Evolutionary conservation across 2,888 invertebrate genomes (phyloP).

Genomic region (Coenonympha arcania): DNA sequence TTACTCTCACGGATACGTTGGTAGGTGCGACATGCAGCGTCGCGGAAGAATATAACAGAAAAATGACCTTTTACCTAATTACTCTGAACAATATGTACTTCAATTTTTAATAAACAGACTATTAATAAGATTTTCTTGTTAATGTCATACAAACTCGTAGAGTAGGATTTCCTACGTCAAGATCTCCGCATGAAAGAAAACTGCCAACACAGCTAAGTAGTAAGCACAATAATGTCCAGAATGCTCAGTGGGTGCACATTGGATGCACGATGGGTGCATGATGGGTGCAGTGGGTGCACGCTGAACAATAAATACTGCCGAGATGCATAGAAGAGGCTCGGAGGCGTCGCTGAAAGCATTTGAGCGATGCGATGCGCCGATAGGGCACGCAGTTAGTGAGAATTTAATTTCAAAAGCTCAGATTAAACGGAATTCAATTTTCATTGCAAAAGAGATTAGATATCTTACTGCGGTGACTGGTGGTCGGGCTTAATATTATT

Average conservation of each 20-base stretch:
- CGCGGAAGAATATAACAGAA: too few species aligned
- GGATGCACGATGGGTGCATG: too few species aligned
- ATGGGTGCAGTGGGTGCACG: conserved; percentile 13
- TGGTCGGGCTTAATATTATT: conserved; percentile 15
- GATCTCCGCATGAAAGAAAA: neutral
- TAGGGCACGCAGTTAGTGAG: conserved; percentile 58
- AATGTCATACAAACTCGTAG: too few species aligned
- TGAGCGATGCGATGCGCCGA: conserved; percentile 50
- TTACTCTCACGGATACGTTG: too few species aligned
- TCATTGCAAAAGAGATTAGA: conserved; percentile 37
- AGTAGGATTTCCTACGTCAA: too few species aligned
- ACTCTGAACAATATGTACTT: too few species aligned
- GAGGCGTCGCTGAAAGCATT: conserved; percentile 40
- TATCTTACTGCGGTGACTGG: conserved; percentile 18
- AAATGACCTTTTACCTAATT: too few species aligned
- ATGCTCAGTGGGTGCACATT: too few species aligned
- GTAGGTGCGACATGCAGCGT: too few species aligned
- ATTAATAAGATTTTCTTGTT: too few species aligned
- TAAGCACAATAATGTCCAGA: conserved; percentile 11
- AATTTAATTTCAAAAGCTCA: conserved; percentile 57
- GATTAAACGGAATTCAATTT: conserved; percentile 59
- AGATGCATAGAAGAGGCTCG: conserved; percentile 34
- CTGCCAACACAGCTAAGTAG: neutral
- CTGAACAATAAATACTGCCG: conserved; percentile 35
- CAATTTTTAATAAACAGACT: too few species aligned